Conservation (phyloP, 2,888 invertebrate genomes). For the Luperina nickerlii region DNA sequence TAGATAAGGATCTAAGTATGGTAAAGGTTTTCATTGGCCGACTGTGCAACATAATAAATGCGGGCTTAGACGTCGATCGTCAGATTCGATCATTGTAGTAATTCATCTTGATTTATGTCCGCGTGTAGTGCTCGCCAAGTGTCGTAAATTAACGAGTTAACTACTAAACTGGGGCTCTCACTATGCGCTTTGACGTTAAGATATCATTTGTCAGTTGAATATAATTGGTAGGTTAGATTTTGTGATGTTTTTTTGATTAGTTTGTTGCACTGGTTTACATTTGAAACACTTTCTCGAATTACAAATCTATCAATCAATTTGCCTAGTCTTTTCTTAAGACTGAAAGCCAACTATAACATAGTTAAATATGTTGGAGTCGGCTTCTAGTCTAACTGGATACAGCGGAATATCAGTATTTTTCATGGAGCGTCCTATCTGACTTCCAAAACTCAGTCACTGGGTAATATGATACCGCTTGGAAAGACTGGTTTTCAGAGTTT, state of each 20-base stretch:
- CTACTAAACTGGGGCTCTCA: slow-evolving; percentile 73
- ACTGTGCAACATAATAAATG: slow-evolving; percentile 79
- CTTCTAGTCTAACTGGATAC: background rate
- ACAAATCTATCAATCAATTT: background rate
- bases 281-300: slow-evolving; percentile 2
- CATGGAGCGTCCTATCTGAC: too few relatives aligned
- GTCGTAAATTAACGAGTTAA: slow-evolving; percentile 83
- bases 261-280: background rate
- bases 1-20: background rate
- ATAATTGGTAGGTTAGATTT: slow-evolving; percentile 46
- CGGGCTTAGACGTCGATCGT: slow-evolving; percentile 78
- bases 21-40: background rate
- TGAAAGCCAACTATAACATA: too few relatives aligned
- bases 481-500: too few relatives aligned
- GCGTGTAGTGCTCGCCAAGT: slow-evolving; percentile 79
- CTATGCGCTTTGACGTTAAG: slow-evolving; percentile 52
- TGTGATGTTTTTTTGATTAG: background rate
- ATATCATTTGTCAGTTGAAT: slow-evolving; percentile 56
- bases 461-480: too few relatives aligned
- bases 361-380: too few relatives aligned
- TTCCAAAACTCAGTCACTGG: too few relatives aligned
- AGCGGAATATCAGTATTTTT: background rate
- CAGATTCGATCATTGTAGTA: slow-evolving; percentile 85
- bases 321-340: background rate
- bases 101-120: slow-evolving; percentile 87